Evolutionary conservation across 1,140 invertebrate species (phyloP).

Genomic region (Brachionus sp.): DNA sequence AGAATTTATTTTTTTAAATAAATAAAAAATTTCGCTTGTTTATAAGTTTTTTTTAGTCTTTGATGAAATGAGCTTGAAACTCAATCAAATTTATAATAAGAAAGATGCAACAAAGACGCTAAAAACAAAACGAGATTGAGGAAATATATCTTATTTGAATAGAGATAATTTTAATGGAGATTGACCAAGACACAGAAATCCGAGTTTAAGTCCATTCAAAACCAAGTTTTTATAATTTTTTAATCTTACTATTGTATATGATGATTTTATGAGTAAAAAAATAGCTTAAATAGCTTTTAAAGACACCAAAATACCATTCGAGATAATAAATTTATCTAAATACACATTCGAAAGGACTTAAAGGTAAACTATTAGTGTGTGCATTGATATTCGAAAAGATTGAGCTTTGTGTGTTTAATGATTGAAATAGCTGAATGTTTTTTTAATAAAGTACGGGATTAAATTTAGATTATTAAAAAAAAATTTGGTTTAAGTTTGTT

Average conservation of each 20-base stretch:
- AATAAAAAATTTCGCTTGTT: neutral
- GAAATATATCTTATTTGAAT: constrained; percentile 27
- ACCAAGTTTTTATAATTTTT: neutral
- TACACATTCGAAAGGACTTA: neutral
- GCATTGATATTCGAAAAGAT: neutral
- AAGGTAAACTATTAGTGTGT: neutral
- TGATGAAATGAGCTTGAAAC: neutral
- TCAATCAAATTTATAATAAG: constrained; percentile 17
- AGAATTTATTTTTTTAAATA: neutral
- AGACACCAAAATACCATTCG: constrained; percentile 24
- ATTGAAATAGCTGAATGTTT: constrained; percentile 6
- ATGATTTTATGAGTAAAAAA: neutral
- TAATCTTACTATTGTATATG: neutral
- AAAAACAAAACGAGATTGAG: neutral
- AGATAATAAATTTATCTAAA: neutral
- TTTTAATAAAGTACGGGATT: constrained; percentile 1
- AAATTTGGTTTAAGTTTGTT: constrained; percentile 14
- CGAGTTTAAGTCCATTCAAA: neutral
- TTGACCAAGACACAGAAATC: neutral
- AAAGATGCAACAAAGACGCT: neutral
- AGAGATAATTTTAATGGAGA: neutral
- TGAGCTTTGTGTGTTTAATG: constrained; percentile 5
- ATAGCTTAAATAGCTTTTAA: constrained; percentile 32
- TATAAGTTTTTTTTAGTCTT: neutral
- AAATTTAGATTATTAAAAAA: constrained; percentile 27